phyloP scores from a whole-genome alignment of 2,797 vertebrate genomes.

The Spinibarbus caldwelli region DNA sequence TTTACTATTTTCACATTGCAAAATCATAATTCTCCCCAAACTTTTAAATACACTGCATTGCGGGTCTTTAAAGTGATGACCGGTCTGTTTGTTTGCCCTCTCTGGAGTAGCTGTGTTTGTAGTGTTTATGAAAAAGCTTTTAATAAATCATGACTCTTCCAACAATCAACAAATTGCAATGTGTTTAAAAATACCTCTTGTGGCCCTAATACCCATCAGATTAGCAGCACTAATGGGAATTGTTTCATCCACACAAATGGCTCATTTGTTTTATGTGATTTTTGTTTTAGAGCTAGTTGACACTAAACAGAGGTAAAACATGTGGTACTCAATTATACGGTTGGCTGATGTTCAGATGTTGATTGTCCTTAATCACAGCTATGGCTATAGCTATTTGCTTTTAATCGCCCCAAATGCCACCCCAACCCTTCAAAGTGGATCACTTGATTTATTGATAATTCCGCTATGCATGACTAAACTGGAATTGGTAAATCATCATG shows the following conservation, averaged over 20 bases:
- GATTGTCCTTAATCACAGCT: constrained; percentile 54
- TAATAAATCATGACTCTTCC: constrained; percentile 56
- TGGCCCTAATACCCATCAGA: constrained; percentile 67
- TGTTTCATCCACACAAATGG: constrained; percentile 69
- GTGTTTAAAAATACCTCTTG: constrained; percentile 69
- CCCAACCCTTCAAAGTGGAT: not conserved
- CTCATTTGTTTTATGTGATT: constrained; percentile 68
- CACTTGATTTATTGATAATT: constrained; percentile 20
- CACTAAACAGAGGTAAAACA: constrained; percentile 68
- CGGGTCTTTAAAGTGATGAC: not conserved
- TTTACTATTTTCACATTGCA: constrained; percentile 5
- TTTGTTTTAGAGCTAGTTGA: constrained; percentile 64
- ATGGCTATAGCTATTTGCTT: constrained; percentile 49
- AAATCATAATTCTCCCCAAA: constrained; percentile 20
- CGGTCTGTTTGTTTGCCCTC: constrained; percentile 12
- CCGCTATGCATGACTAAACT: not conserved
- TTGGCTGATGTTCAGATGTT: constrained; percentile 54
- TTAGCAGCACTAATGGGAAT: constrained; percentile 73
- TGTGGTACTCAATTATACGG: constrained; percentile 63
- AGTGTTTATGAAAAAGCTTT: constrained; percentile 56
- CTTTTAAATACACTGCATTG: constrained; percentile 16
- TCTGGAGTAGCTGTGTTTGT: constrained; percentile 10
- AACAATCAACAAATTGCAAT: constrained; percentile 72
- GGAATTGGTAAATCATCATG: not conserved
- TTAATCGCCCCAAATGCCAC: constrained; percentile 5